phyloP scores from a whole-genome alignment of 2,113 vertebrate species.

The Leptodactylus fuscus region DNA sequence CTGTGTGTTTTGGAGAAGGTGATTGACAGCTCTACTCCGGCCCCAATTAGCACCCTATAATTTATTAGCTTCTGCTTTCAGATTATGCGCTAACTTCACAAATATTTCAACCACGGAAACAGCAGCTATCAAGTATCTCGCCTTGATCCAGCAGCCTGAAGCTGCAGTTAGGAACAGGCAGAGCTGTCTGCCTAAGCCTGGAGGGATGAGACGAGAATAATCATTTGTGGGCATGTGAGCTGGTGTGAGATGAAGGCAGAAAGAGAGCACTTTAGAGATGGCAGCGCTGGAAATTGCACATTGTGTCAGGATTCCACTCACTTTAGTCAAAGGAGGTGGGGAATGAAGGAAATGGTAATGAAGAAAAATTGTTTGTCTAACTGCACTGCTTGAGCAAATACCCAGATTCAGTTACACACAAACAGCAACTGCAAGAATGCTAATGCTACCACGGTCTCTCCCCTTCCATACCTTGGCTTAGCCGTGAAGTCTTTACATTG shows the following conservation, averaged over 20 bases:
- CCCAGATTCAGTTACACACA: conserved; percentile 52
- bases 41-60: conserved; percentile 88
- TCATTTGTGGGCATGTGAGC: conserved; percentile 71
- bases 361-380: conserved; percentile 50
- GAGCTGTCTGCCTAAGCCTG: conserved; percentile 71
- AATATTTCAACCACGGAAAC: conserved; percentile 86
- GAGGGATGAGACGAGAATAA: conserved; percentile 72
- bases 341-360: background rate
- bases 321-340: background rate
- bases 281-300: conserved; percentile 34
- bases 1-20: conserved; percentile 79
- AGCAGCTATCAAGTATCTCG: conserved; percentile 82
- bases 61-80: conserved; percentile 89
- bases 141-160: conserved; percentile 73
- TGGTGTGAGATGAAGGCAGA: conserved; percentile 44
- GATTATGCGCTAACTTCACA: conserved; percentile 89
- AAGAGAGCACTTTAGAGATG: conserved; percentile 55
- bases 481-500: background rate
- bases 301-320: conserved; percentile 47
- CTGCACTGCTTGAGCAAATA: conserved; percentile 41
- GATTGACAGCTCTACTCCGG: conserved; percentile 80
- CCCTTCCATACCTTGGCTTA: background rate
- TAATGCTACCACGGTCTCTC: conserved; percentile 21
- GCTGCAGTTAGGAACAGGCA: conserved; percentile 72
- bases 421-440: conserved; percentile 30